Base-by-base conservation (phyloP, 2,888 invertebrate genomes). In the Drosophila monieri region DNA sequence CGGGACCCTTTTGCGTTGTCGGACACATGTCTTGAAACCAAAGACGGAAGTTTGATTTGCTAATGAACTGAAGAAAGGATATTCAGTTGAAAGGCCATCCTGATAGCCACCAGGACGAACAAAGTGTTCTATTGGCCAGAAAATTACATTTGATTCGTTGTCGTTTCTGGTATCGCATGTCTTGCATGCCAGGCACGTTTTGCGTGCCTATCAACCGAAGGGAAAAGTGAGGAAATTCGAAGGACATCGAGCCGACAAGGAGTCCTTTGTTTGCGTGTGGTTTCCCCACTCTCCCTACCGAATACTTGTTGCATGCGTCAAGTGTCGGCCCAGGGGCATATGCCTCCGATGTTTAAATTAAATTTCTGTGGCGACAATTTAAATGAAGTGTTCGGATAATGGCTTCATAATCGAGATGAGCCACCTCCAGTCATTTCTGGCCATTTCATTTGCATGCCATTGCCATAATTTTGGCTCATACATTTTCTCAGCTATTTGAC, bases 401-500 rank as follows among this genome's bases (percentile, higher is more conserved):
- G 64, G 62, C 66, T 60, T 65, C 75, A 74, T 78, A 77, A 74
- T 61, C 70, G 37, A 60, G 49, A 69, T 56, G 52, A 55, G 41
- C 47, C 47, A 41, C 52, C 21, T 53, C 25, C 44, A 27, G 51
- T 21, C 23, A 27, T 44, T 51, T 30, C 4, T 67, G 68, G 56
- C 76, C 85, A 88, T 87, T 89, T 87, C 80, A 91, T 91, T 90
- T 91, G 89, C 91, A 90, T 90, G 84, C 71, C 83, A 81, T 85
- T 76, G 89, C 89, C 85, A 90, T 91, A 87, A 90, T 90, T 91
- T 80, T 74, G 68, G 72, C 61, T 72, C 72, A 80, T 77, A 79
- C 81, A 88, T 90, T 88, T 88, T 85, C 88, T 81, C 78, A 84
- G 73, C 75, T 77, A 78, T 80, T 78, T 75, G 78, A 75, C 76